Base-by-base conservation (phyloP, 2,797 vertebrate genomes). In the Poecilia wingei region DNA sequence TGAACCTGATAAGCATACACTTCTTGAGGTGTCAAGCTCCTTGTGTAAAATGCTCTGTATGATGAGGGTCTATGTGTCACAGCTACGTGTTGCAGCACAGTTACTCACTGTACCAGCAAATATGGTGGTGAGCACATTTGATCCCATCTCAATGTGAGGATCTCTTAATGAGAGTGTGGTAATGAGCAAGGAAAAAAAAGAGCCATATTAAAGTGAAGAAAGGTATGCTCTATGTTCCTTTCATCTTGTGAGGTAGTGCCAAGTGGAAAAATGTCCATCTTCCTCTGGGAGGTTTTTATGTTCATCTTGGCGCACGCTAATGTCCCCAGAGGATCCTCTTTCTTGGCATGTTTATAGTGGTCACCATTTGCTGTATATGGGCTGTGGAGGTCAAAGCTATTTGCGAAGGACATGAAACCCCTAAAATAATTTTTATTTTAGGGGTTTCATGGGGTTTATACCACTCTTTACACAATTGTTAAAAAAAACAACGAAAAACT, bases 371-470 rank as follows among this genome's bases (percentile, higher is more conserved):
- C 91, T 76, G 87, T 83, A 89, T 86, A 92, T 79, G 74, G 89
- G 85, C 88, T 88, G 84, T 87, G 83, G 90, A 94, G 94, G 94
- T 94, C 93, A 95, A 92, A 94, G 92, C 94, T 91, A 93, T 94
- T 93, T 91, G 83, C 92, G 91, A 92, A 94, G 92, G 93, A 92
- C 89, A 93, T 92, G 91, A 92, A 92, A 92, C 81, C 87, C 86
- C 79, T 79, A 72, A 76, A 93, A 93, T 91, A 88, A 86, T 93
- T 93, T 93, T 31, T 31, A 31, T 31, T 31, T 31, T 31, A 31
- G 31, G 31, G 1, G 31, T 31, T 31, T 31, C 31, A 31, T 31
- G 31, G 31, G 31, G 31, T 31, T 31, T 31, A 31, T 85, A 90
- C 43, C 57, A 73, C 77, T 86, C 72, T 61, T 81, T 79, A 55